Evolutionary conservation across 2,113 vertebrate species (phyloP).

Genomic region (Melanotaenia duboulayi): DNA sequence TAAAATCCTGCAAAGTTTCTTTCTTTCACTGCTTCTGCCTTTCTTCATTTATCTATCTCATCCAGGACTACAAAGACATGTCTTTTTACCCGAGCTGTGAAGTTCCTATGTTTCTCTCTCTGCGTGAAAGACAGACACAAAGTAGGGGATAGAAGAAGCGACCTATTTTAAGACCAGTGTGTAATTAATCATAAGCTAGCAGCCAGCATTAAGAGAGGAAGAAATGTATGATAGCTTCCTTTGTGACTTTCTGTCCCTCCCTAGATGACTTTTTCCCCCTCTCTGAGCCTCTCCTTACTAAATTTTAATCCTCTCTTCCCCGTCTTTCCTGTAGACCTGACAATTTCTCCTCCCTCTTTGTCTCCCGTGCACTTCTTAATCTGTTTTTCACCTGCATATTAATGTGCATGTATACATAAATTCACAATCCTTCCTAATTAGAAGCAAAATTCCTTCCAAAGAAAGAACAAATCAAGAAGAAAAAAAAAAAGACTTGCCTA

Average conservation of each 20-base stretch:
- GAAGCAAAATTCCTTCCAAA: constrained; percentile 6
- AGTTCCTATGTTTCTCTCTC: neutral
- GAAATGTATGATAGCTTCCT: constrained; percentile 65
- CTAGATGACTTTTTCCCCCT: constrained; percentile 36
- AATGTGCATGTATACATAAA: neutral
- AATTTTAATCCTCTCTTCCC: constrained; percentile 34
- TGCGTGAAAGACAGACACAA: constrained; percentile 37
- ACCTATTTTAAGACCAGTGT: constrained; percentile 73
- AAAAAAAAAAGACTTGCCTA: neutral
- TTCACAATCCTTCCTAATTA: constrained; percentile 13
- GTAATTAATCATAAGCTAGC: constrained; percentile 78
- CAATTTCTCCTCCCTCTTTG: neutral
- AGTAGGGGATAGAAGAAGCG: constrained; percentile 46
- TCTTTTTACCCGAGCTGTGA: neutral
- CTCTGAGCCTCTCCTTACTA: constrained; percentile 25
- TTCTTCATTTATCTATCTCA: neutral
- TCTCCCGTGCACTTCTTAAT: constrained; percentile 16
- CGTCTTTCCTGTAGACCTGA: neutral
- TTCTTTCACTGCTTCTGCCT: neutral
- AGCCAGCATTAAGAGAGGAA: constrained; percentile 64
- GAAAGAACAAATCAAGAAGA: too few relatives aligned
- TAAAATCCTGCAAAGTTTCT: constrained; percentile 10
- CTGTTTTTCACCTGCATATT: constrained; percentile 7
- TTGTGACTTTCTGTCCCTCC: constrained; percentile 61
- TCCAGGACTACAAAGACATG: neutral